phyloP scores from a whole-genome alignment of 2,888 invertebrate genomes.

The Bruchidius siliquastri region DNA sequence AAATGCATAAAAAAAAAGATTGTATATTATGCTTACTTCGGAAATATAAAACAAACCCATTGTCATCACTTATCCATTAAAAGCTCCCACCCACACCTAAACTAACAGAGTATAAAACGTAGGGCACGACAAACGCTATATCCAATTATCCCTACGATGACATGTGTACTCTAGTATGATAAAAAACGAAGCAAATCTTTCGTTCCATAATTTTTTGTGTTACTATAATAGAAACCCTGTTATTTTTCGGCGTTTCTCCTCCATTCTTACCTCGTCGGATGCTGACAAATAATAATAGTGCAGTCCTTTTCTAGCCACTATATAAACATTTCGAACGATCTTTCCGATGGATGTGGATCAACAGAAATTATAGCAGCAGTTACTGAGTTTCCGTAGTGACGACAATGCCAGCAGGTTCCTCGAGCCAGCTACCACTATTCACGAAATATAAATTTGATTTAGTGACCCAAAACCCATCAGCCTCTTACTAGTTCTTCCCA shows the following conservation, averaged over 20 bases:
- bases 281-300: neutral
- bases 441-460: too few relatives aligned
- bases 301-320: neutral
- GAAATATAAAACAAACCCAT: too few relatives aligned
- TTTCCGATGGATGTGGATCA: too few relatives aligned
- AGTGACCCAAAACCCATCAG: too few relatives aligned
- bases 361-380: too few relatives aligned
- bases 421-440: too few relatives aligned
- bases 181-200: neutral
- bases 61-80: neutral
- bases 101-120: neutral
- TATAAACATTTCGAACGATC: too few relatives aligned
- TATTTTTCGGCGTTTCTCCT: neutral
- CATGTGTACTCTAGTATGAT: neutral
- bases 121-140: neutral
- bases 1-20: too few relatives aligned
- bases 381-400: too few relatives aligned
- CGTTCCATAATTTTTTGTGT: neutral
- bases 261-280: neutral
- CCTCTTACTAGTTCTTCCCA: too few relatives aligned
- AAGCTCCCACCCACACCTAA: neutral
- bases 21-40: too few relatives aligned
- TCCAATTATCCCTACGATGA: neutral
- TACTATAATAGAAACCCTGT: neutral
- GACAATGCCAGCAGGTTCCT: too few relatives aligned